These are phyloP conservation scores for Andricus curvator DNA, from an alignment of 2,888 invertebrate genomes.

Conservation along the genomic window DNA sequence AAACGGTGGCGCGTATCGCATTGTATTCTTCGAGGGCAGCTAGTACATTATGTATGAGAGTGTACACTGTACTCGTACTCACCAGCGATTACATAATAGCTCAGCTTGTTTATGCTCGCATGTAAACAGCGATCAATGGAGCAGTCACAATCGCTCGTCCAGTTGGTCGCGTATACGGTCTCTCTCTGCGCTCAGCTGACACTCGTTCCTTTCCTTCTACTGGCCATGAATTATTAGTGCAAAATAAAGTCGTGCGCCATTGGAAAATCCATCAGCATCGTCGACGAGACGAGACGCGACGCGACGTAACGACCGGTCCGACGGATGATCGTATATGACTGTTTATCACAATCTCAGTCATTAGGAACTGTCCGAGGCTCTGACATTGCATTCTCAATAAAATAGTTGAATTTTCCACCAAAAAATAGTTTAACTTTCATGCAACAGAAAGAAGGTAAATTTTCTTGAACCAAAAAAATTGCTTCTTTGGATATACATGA, in stretches of 20 bases:
- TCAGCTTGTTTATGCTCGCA: constrained; percentile 70
- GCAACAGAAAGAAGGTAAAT: too few relatives aligned
- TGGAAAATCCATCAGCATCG: not conserved
- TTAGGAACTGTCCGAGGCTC: too few relatives aligned
- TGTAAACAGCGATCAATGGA: constrained; percentile 71
- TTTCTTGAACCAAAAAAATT: too few relatives aligned
- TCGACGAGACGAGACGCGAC: too few relatives aligned
- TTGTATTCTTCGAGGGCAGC: constrained; percentile 43
- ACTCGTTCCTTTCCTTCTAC: constrained; percentile 21
- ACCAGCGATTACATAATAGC: constrained; percentile 67
- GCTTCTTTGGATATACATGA: too few relatives aligned
- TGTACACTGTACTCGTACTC: constrained; percentile 41
- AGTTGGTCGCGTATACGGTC: constrained; percentile 48
- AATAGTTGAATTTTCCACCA: too few relatives aligned
- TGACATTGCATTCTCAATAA: too few relatives aligned
- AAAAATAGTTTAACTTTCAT: too few relatives aligned
- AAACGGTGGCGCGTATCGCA: constrained; percentile 15
- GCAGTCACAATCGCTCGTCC: constrained; percentile 47
- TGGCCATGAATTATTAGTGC: constrained; percentile 58
- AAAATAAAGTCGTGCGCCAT: constrained; percentile 50
- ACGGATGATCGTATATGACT: constrained; percentile 60
- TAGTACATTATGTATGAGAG: constrained; percentile 68
- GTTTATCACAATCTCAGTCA: constrained; percentile 9
- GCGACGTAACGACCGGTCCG: too few relatives aligned
- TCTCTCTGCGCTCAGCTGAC: constrained; percentile 10